Evolutionary conservation across 2,888 invertebrate genomes (phyloP).

Genomic region (Odontocolon sp.): DNA sequence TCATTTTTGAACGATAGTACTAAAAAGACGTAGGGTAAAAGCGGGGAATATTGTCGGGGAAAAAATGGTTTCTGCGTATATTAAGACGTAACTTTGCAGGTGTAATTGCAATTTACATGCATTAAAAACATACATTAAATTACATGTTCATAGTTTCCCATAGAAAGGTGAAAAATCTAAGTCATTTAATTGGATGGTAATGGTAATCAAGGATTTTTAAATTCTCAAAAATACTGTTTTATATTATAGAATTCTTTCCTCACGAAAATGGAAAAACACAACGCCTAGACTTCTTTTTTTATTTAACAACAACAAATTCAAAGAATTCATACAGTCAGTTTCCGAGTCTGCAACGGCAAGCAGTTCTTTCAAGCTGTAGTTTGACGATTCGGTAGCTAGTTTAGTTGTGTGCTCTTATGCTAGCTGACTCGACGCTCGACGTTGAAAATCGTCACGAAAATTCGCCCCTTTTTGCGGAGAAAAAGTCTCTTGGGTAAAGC

Average conservation of each 20-base stretch:
- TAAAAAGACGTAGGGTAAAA: too few species aligned
- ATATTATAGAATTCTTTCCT: neutral
- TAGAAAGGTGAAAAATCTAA: too few species aligned
- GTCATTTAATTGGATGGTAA: too few species aligned
- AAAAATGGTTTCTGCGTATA: too few species aligned
- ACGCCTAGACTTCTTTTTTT: neutral
- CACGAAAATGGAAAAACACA: neutral
- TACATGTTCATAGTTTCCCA: too few species aligned
- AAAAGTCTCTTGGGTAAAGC: neutral
- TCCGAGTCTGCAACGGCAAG: neutral
- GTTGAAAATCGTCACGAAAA: conserved; percentile 23
- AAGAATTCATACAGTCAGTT: neutral
- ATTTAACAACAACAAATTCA: neutral
- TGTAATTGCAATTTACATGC: too few species aligned
- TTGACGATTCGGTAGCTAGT: conserved; percentile 11
- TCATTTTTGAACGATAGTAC: too few species aligned
- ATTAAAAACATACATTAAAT: too few species aligned
- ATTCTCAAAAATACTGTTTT: too few species aligned
- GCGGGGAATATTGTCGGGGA: too few species aligned
- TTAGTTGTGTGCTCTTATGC: conserved; percentile 2
- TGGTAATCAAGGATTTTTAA: too few species aligned
- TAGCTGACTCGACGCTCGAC: neutral
- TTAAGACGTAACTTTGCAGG: too few species aligned
- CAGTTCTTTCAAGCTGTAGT: conserved; percentile 22
- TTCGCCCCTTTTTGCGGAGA: conserved; percentile 9